Conservation (phyloP, 1,140 invertebrate species). For the Chironomus striatipennis region DNA sequence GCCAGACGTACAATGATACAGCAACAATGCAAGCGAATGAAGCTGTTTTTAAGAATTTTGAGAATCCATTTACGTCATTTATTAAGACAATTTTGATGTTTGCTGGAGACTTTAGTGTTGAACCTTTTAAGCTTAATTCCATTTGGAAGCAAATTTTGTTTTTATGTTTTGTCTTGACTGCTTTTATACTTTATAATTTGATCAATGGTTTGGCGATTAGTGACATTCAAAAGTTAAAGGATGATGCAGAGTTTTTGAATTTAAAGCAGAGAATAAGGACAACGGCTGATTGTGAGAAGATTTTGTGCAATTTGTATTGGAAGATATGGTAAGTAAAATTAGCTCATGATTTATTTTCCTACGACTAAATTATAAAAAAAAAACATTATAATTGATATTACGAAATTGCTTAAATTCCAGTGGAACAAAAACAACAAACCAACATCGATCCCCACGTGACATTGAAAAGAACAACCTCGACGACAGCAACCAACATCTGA, state of each 20-base stretch:
- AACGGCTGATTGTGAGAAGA: background rate
- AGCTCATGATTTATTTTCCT: too few relatives aligned
- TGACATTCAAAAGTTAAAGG: background rate
- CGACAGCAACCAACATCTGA: background rate
- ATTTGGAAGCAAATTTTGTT: background rate
- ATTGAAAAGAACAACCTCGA: background rate
- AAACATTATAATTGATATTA: too few relatives aligned
- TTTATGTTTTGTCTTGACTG: background rate
- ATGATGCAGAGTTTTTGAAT: conserved; percentile 3
- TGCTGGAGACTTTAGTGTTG: background rate
- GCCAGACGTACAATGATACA: background rate
- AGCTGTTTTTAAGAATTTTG: background rate
- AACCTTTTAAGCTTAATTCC: background rate
- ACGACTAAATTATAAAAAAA: too few relatives aligned
- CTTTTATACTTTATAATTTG: background rate
- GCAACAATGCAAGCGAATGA: background rate
- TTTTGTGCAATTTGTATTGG: background rate
- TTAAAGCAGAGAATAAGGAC: background rate
- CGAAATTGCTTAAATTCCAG: too few relatives aligned
- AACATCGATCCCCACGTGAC: background rate
- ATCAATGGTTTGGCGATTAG: background rate
- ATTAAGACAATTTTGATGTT: conserved; percentile 3
- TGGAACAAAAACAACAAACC: background rate
- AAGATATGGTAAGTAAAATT: background rate
- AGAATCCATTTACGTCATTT: background rate